Conservation (phyloP, 2,888 invertebrate genomes). For the Polymixis lichenea region DNA sequence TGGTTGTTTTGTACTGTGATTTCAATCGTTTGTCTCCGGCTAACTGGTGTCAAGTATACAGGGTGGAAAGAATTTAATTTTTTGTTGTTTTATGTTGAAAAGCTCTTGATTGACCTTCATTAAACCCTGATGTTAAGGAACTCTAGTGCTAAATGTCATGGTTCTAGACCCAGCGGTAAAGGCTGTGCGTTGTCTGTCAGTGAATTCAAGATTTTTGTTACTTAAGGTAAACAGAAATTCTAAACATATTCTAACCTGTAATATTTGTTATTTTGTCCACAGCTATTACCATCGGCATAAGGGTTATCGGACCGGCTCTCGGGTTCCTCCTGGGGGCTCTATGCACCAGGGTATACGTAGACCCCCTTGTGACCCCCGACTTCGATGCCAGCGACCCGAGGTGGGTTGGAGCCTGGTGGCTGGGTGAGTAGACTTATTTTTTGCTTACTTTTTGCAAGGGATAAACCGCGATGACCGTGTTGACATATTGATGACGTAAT, state of each 20-base stretch:
- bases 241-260: conserved; percentile 3
- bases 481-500: conserved; percentile 10
- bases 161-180: too few species aligned
- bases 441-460: background rate
- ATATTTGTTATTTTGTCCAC: conserved; percentile 71
- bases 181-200: too few species aligned
- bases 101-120: background rate
- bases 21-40: conserved; percentile 27
- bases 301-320: conserved; percentile 97
- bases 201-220: background rate
- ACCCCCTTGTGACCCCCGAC: conserved; percentile 93
- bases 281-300: conserved; percentile 97
- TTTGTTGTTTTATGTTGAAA: background rate
- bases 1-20: conserved; percentile 41
- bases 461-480: background rate
- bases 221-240: background rate
- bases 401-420: conserved; percentile 99
- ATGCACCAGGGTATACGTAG: conserved; percentile 96
- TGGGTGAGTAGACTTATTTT: conserved; percentile 91
- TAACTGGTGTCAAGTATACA: conserved; percentile 24
- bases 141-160: background rate
- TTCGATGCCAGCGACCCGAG: conserved; percentile 95
- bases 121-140: background rate
- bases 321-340: conserved; percentile 97
- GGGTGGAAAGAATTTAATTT: background rate